These are phyloP conservation scores for Molossus alvarezi DNA, from an alignment of 2,797 vertebrate genomes.

Conservation along the genomic window DNA sequence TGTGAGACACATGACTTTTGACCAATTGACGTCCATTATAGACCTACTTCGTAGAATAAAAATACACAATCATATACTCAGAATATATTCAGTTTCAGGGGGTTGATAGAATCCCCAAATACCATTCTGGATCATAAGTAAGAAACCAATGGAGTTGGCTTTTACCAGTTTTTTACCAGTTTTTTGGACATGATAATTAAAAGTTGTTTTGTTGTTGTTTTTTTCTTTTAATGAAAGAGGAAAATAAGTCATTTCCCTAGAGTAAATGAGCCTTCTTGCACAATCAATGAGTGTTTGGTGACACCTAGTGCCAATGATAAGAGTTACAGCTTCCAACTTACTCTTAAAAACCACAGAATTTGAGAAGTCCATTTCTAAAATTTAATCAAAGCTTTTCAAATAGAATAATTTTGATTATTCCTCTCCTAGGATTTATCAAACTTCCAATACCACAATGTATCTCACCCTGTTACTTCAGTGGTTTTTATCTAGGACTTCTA, in stretches of 20 bases:
- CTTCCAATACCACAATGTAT: not conserved
- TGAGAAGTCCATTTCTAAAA: constrained; percentile 46
- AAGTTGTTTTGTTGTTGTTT: not conserved
- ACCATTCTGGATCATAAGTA: not conserved
- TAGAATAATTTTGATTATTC: not conserved
- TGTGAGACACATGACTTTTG: not conserved
- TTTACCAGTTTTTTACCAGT: not conserved
- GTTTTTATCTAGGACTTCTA: constrained; percentile 40
- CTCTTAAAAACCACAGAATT: constrained; percentile 1
- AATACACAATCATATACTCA: not conserved
- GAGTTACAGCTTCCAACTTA: constrained; percentile 6
- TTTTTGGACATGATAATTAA: constrained; percentile 26
- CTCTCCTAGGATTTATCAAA: not conserved
- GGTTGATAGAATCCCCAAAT: not conserved
- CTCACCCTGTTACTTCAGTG: not conserved
- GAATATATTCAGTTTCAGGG: not conserved
- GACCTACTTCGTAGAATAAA: not conserved
- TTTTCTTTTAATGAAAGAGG: constrained; percentile 18
- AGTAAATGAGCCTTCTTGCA: not conserved
- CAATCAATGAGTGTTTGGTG: constrained; percentile 85
- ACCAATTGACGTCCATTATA: not conserved
- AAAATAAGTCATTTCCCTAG: constrained; percentile 3
- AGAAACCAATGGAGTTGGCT: not conserved
- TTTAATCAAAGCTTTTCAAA: constrained; percentile 10
- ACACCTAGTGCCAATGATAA: constrained; percentile 85